phyloP scores from a whole-genome alignment of 2,888 invertebrate genomes.

The Ophion ellenae region DNA sequence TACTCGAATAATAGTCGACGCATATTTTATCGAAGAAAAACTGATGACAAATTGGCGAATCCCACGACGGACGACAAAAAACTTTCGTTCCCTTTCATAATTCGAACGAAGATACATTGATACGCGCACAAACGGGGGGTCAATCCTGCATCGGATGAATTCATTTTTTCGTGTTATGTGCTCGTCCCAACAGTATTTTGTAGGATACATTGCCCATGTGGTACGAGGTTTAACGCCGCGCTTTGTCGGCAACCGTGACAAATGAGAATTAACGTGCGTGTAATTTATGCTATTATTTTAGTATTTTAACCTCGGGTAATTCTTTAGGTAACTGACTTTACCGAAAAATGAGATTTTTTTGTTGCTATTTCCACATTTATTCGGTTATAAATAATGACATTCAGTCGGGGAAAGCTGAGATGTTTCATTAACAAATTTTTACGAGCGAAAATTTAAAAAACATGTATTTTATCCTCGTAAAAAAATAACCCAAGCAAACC shows the following conservation, averaged over 20 bases:
- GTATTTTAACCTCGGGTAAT: conserved; percentile 44
- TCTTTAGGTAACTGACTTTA: no score
- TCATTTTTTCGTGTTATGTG: background rate
- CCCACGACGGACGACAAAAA: background rate
- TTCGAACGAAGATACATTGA: background rate
- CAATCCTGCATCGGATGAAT: conserved; percentile 10
- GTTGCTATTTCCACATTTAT: no score
- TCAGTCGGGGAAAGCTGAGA: no score
- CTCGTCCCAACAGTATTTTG: conserved; percentile 15
- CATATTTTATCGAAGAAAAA: background rate
- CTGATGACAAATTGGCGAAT: conserved; percentile 14
- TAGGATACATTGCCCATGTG: background rate
- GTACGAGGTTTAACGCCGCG: conserved; percentile 11
- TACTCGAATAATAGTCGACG: conserved; percentile 24
- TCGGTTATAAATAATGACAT: no score
- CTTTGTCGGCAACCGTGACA: background rate
- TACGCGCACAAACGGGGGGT: background rate
- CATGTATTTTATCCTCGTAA: no score
- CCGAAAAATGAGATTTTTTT: no score
- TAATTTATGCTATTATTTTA: conserved; percentile 49
- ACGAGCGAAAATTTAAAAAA: no score
- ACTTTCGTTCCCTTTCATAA: conserved; percentile 3
- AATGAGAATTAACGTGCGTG: conserved; percentile 43
- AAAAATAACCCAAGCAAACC: no score
- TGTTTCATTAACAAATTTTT: no score